These are phyloP conservation scores for Rhopalosiphum maidis DNA, from an alignment of 1,140 invertebrate genomes.

Conservation along the genomic window DNA sequence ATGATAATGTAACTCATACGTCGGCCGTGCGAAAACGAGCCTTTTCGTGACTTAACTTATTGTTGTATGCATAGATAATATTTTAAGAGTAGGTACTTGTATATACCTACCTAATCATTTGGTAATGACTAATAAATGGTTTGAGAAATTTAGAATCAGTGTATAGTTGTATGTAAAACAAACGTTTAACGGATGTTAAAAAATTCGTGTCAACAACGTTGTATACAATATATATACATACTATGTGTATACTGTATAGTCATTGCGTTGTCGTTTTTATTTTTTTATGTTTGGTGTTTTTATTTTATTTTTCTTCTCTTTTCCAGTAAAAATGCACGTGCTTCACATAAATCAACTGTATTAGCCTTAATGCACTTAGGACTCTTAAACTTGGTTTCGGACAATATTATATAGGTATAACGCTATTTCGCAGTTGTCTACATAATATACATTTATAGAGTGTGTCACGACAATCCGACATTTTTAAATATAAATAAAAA, in stretches of 20 bases:
- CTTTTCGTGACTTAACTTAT: too few species aligned
- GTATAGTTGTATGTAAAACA: neutral
- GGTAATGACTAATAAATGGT: neutral
- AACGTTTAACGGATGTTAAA: neutral
- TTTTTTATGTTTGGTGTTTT: neutral
- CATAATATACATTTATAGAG: neutral
- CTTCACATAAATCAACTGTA: constrained; percentile 4
- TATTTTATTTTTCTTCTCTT: neutral
- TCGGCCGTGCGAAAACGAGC: too few species aligned
- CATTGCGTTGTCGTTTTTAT: neutral
- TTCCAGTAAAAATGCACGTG: neutral
- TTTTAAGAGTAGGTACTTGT: neutral
- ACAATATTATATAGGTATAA: neutral
- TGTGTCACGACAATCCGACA: neutral
- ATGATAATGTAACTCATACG: too few species aligned
- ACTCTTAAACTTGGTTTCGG: neutral
- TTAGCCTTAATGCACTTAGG: neutral
- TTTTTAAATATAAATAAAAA: neutral
- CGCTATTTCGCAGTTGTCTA: neutral
- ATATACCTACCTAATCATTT: too few species aligned
- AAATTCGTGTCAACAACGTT: neutral
- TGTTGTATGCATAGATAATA: neutral
- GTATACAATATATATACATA: neutral
- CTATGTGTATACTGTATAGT: neutral
- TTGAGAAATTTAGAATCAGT: neutral